Conservation (phyloP, 2,113 vertebrate species). For the Anguilla japonica region DNA sequence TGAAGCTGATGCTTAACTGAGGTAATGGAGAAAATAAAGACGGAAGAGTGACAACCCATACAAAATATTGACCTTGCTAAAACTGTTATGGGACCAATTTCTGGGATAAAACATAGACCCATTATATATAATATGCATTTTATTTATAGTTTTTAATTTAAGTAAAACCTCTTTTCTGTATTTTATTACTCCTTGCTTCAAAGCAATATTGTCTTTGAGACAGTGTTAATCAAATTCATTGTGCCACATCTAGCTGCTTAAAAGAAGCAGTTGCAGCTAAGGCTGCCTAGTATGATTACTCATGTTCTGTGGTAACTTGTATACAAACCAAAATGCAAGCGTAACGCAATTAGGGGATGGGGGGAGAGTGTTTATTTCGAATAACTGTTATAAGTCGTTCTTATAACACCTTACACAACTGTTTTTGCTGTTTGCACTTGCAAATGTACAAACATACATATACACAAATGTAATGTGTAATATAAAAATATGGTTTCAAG, state of each 20-base stretch:
- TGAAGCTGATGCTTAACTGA: neutral
- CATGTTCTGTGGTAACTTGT: neutral
- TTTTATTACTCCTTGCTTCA: neutral
- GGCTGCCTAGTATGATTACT: neutral
- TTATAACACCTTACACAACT: no score
- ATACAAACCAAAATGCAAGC: neutral
- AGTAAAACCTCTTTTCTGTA: neutral
- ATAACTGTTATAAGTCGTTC: no score
- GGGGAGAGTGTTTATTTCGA: neutral
- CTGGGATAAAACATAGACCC: neutral
- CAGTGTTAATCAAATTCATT: neutral
- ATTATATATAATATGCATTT: neutral
- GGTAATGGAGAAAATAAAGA: neutral
- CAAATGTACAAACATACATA: no score
- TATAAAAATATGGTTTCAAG: no score
- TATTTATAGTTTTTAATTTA: neutral
- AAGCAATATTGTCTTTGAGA: neutral
- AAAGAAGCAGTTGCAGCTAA: neutral
- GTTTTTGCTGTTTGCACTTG: no score
- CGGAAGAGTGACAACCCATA: neutral
- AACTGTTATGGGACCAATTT: neutral
- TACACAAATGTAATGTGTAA: no score
- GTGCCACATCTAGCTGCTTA: neutral
- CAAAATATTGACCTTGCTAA: neutral
- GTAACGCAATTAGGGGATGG: neutral